phyloP scores from a whole-genome alignment of 2,797 vertebrate genomes.

The Semaprochilodus insignis region DNA sequence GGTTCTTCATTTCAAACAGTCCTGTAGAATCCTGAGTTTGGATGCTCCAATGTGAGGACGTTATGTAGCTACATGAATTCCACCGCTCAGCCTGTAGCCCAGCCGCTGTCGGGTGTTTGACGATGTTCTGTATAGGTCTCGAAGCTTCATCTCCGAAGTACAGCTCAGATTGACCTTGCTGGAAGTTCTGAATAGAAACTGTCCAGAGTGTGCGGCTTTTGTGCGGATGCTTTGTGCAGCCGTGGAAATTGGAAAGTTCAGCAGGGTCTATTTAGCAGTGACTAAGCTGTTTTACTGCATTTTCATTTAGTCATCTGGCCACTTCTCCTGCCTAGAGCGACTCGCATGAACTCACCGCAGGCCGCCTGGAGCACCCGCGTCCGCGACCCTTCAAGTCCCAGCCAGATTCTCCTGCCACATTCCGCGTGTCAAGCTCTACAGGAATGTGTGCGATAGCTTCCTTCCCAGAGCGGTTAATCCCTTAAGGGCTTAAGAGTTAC shows the following conservation, averaged over 20 bases:
- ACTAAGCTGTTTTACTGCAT: background rate
- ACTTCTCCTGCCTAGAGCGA: background rate
- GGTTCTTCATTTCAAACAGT: too few species aligned
- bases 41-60: too few species aligned
- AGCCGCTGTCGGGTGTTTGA: background rate
- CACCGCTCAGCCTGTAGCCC: background rate
- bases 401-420: background rate
- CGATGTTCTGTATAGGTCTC: background rate
- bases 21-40: too few species aligned
- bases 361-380: background rate
- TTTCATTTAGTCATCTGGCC: conserved; percentile 6
- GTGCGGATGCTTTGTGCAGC: background rate
- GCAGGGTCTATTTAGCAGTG: conserved; percentile 14
- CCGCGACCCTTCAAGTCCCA: background rate
- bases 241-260: background rate
- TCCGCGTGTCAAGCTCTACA: background rate
- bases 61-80: too few species aligned
- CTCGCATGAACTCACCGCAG: background rate
- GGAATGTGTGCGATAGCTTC: background rate
- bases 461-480: background rate
- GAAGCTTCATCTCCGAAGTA: background rate
- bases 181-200: background rate
- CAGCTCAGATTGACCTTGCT: background rate
- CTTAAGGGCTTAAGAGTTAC: too few species aligned
- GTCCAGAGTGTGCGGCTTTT: background rate